Evolutionary conservation across 2,888 invertebrate genomes (phyloP).

Genomic region (Carterocephalus palaemon): DNA sequence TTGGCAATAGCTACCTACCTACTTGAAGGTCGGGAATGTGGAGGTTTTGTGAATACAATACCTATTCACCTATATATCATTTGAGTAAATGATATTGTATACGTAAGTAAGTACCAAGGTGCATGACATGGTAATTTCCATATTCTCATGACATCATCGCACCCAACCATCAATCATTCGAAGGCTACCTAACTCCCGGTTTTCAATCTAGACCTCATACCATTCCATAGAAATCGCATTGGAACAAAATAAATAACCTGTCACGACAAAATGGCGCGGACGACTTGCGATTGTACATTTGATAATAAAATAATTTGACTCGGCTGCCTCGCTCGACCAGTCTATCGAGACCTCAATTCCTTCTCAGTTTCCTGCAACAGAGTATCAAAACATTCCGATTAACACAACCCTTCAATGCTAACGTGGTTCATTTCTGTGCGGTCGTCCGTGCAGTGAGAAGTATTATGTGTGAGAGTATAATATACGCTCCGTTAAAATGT

Average conservation of each 20-base stretch:
- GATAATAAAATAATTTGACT: slow-evolving; percentile 63
- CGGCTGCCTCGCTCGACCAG: slow-evolving; percentile 41
- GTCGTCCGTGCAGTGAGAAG: slow-evolving; percentile 1
- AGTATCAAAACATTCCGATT: slow-evolving; percentile 14
- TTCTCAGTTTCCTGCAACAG: slow-evolving; percentile 13
- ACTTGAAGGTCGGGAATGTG: too few relatives aligned
- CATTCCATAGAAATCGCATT: slow-evolving; percentile 27
- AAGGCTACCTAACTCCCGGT: slow-evolving; percentile 22
- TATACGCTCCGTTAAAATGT: slow-evolving; percentile 28
- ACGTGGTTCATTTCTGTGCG: slow-evolving; percentile 17
- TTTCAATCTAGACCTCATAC: slow-evolving; percentile 21
- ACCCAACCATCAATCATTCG: slow-evolving; percentile 18
- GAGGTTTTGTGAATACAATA: too few relatives aligned
- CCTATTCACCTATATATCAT: too few relatives aligned
- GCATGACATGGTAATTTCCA: too few relatives aligned
- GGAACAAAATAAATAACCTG: slow-evolving; percentile 57
- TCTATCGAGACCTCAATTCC: slow-evolving; percentile 34
- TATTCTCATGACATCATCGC: background rate
- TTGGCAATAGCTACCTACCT: too few relatives aligned
- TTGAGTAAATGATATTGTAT: too few relatives aligned
- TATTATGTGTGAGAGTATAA: slow-evolving; percentile 43
- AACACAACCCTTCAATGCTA: slow-evolving; percentile 19
- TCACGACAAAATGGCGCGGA: slow-evolving; percentile 40
- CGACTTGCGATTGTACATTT: slow-evolving; percentile 46
- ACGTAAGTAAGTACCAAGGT: too few relatives aligned